Conservation (phyloP, 2,797 vertebrate species). For the Enteromius argenteus region DNA sequence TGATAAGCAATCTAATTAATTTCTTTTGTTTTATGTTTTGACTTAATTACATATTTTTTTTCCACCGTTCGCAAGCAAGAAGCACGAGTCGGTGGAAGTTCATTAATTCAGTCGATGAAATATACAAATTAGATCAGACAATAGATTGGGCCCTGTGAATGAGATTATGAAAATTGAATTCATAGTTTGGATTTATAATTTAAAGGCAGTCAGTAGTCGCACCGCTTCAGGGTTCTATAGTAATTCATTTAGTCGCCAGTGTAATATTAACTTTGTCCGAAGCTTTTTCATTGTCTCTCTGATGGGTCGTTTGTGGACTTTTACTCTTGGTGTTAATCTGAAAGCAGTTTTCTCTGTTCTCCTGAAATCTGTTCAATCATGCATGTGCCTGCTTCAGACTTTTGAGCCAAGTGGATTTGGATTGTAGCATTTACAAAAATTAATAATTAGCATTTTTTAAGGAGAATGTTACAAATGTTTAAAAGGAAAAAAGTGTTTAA, state of each 20-base stretch:
- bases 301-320: slow-evolving; percentile 25
- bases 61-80: slow-evolving; percentile 35
- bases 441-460: neutral
- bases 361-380: slow-evolving; percentile 5
- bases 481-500: neutral
- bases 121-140: slow-evolving; percentile 79
- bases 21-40: slow-evolving; percentile 78
- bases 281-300: slow-evolving; percentile 49
- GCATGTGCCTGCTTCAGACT: neutral
- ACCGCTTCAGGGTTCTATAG: slow-evolving; percentile 58
- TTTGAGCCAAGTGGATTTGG: slow-evolving; percentile 2
- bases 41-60: slow-evolving; percentile 71
- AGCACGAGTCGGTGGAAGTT: slow-evolving; percentile 65
- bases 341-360: neutral
- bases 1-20: slow-evolving; percentile 82
- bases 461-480: neutral
- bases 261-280: slow-evolving; percentile 58
- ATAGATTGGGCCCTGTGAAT: slow-evolving; percentile 75
- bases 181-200: slow-evolving; percentile 76
- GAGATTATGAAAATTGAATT: slow-evolving; percentile 80
- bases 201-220: slow-evolving; percentile 66
- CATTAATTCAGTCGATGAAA: slow-evolving; percentile 76
- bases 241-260: slow-evolving; percentile 60
- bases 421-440: neutral
- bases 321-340: slow-evolving; percentile 15